Base-by-base conservation (phyloP, 2,113 vertebrate species). In the Ranitomeya variabilis region DNA sequence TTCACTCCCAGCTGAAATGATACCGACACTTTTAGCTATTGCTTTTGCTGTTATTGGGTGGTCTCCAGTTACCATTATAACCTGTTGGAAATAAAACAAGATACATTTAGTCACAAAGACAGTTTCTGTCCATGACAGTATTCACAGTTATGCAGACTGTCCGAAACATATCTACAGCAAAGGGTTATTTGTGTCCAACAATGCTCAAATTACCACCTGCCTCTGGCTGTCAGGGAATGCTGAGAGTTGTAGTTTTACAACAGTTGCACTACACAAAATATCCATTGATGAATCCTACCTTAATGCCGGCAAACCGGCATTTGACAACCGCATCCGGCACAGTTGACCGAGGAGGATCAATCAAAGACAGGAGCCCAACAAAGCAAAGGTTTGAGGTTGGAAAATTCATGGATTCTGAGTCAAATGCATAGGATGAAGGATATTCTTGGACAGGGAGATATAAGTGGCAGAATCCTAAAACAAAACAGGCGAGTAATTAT, bases 51-150 rank as follows among this genome's bases (percentile, higher is more conserved):
- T 96, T 91, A 96, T 96, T 18, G 95, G 95, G 1, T 96, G 96
- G 82, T 96, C 95, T 0, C 95, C 95, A 52, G 96, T 96, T 60
- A 96, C 94, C 95, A 96, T 96, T 37, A 96, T 96, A 83, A 96
- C 95, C 96, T 96, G 81, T 9, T 23, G 6, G 18, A 21, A 59
- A 87, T 45, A 23, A 60, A 23, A 52, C 18, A 52, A 7, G 5
- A 37, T 21, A 3, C 13, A 14, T 71, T 71, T 31, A 31, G 66
- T 9, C n/a, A 67, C 66, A 67, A 67, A 67, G 66, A 67, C 66
- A 67, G 8, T 23, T 21, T 16, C 62, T 57, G 55, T 7, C n/a
- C 66, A 69, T 69, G 23, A 69, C 66, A 69, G 66, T 26, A 31
- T 14, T 4, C 7, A 31, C 13, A 14, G 13, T 10, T 7, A 73